Base-by-base conservation (phyloP, 2,113 vertebrate species). In the Rhinoderma darwinii region DNA sequence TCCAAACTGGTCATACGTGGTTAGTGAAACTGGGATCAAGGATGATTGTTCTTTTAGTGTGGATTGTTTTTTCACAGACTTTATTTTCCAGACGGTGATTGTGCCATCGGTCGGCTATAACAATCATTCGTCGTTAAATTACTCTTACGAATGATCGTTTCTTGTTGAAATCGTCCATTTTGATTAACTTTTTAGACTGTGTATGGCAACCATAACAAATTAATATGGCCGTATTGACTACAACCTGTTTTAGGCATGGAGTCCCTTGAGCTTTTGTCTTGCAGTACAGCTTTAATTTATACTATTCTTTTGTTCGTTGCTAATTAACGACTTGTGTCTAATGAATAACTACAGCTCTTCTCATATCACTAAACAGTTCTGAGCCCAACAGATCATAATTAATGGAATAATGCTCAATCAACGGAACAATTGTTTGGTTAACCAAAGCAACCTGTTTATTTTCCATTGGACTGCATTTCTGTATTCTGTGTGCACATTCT, bases 291-390 rank as follows among this genome's bases (percentile, higher is more conserved):
- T 59, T 80, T 80, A 56, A 84, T 43, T 84, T 84, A 56, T 51
- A 20, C 50, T 7, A n/a, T 74, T 15, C 12, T 74, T 54, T 84
- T 54, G 32, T 56, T 15, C 72, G 30, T 14, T 20, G 32, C 43
- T 50, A 74, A 84, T 84, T 84, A 74, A 17, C 32, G 27, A 18
- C 32, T 73, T 4, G 18, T 73, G 32, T 25, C 11, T 84, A 54
- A 56, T 84, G 82, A 84, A 54, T 35, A 84, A 74, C 30, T 39
- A 7, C 82, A 74, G 66, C 47, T 51, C 43, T 50, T 70, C 43
- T 54, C 47, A 39, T 56, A 74, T 37, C 2, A 37, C 47, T 37
- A 25, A 59, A 41, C 17, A 14, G 32, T 15, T 12, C 73, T n/a
- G 39, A 43, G 22, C 20, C 22, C 1, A 35, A 20, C 3, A 51